Evolutionary conservation across 2,113 vertebrate species (phyloP).

Genomic region (Tylochromis polylepis): DNA sequence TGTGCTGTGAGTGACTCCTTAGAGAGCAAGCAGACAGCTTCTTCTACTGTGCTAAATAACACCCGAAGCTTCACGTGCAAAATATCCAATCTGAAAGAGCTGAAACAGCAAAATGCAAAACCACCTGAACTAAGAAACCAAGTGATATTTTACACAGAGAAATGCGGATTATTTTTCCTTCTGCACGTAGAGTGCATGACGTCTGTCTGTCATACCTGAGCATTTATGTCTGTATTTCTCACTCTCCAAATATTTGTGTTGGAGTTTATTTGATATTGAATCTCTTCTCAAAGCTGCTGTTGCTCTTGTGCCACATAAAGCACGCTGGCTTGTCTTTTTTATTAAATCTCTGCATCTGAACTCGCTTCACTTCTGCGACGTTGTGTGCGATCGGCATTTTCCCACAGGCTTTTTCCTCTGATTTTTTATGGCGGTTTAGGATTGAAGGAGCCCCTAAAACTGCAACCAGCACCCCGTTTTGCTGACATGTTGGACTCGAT

Average conservation of each 20-base stretch:
- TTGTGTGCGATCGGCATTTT: background rate
- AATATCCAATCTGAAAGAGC: background rate
- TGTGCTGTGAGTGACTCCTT: background rate
- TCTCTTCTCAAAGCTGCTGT: background rate
- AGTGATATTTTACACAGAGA: background rate
- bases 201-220: too few species aligned
- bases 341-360: background rate
- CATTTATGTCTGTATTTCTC: background rate
- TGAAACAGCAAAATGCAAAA: background rate
- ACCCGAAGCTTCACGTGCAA: background rate
- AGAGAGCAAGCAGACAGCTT: background rate
- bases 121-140: background rate
- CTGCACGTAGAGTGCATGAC: too few species aligned
- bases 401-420: background rate
- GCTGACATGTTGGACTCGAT: background rate
- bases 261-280: background rate
- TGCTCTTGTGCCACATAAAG: background rate
- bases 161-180: background rate
- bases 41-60: background rate
- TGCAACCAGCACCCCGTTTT: fast-evolving
- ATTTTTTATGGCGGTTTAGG: background rate
- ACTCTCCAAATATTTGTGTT: background rate
- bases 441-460: background rate
- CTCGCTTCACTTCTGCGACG: background rate
- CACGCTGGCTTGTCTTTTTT: fast-evolving